Base-by-base conservation (phyloP, 2,888 invertebrate genomes). In the Andrena trimmerana region DNA sequence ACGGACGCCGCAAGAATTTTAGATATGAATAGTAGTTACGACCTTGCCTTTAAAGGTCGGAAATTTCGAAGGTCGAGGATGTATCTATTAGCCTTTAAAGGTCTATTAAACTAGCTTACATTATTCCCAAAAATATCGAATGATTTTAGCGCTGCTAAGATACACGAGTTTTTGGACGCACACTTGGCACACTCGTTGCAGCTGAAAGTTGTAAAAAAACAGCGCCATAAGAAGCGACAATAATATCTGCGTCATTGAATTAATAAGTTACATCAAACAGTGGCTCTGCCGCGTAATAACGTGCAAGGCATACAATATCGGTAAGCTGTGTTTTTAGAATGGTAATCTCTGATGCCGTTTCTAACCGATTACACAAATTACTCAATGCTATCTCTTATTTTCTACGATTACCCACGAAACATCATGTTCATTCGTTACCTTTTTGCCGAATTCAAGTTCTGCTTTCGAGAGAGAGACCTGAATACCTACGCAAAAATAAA, bases 41-140 rank as follows among this genome's bases (percentile, higher is more conserved):
- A 59, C 84, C 86, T 88, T 80, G 86, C 6, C 16, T 57, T 57
- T 5, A 66, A 76, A 84, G 86, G 88, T 75, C 68, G 59, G 60
- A 5, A n/a, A 82, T 33, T 60, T 4, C 48, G 63, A 27, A 81
- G 77, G 78, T 70, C 68, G 63, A 29, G 42, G 73, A 31, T 60
- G 57, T 57, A 57, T 63, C 1, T 10, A 13, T 67, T 52, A 10
- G 7, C 31, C 16, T n/a, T 24, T 13, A 13, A 42, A 42, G 3
- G 1, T 24, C 36, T 2, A 16, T 20, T 36, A 20, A 20, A 20
- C 20, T 20, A 20, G 20, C 20, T 20, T 20, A 20, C 20, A 20
- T 20, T 20, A 20, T 20, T 20, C 20, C 20, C 20, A 20, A 20
- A 20, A 20, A 20, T 20, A 20, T 20, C 20, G 20, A 20, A 20